Evolutionary conservation across 1,140 invertebrate species (phyloP), one percentile per base, ranked within the genome.

Genomic region (Drosophila varians): DNA sequence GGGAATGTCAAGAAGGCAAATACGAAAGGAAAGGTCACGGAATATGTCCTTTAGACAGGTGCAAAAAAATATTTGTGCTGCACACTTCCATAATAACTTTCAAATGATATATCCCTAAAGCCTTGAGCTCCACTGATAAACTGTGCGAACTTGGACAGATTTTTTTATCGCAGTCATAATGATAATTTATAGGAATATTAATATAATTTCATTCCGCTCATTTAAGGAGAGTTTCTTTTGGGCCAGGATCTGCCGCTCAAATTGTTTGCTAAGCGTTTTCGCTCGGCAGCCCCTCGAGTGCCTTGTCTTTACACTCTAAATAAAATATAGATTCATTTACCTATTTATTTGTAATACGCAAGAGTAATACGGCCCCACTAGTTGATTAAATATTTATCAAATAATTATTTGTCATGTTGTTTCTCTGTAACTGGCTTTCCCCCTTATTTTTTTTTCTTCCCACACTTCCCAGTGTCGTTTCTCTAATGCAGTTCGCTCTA

Each of bases 401-500:
- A 21, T 21, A 21, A 3, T 7, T 11, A 4, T 31, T 31, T 9
- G 11, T 31, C 7, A 31, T 19, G 18, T 42, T 42, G 12, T 42
- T 4, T 18, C 16, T 8, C n/a, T 18, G 38, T 42, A 42, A 0
- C 34, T 38, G 12, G 38, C 38, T 12, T 6, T 49, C 9, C 16
- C 16, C 16, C 11, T 19, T n/a, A 38, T 31, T 12, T 42, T 49
- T 69, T 42, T 46, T n/a, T n/a, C n/a, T n/a, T 40, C 21, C 12
- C 49, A 14, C n/a, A 54, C 53, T 38, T 36, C 64, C 54, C 26
- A 43, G 53, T 51, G 42, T 26, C 42, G 54, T 16, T 47, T 12
- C 68, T 51, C 64, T 62, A 72, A 72, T 72, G 69, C 69, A 72
- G 66, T 72, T 72, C 66, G 26, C n/a, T 56, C 40, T 42, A 73